Evolutionary conservation across 2,797 vertebrate species (phyloP).

Genomic region (Vipera ursinii): DNA sequence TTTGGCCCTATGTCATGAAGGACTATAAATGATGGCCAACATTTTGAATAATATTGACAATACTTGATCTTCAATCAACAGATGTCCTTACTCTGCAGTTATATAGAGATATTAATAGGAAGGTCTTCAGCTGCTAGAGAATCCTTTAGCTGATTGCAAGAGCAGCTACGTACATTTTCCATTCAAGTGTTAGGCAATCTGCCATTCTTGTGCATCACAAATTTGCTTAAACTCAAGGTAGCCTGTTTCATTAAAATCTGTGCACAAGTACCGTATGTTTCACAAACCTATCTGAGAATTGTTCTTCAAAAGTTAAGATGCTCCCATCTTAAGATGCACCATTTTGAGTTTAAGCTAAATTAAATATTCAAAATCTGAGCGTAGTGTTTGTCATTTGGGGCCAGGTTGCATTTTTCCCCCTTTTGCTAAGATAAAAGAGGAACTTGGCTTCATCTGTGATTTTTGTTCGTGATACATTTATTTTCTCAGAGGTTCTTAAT

Average conservation of each 20-base stretch:
- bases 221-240: neutral
- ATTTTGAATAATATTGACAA: neutral
- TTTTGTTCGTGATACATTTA: neutral
- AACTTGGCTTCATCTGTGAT: neutral
- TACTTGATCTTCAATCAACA: neutral
- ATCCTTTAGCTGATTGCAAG: neutral
- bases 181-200: slow-evolving; percentile 2
- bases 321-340: rapidly evolving
- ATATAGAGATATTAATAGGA: neutral
- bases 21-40: neutral
- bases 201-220: slow-evolving; percentile 9
- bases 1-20: neutral
- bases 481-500: neutral
- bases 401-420: neutral
- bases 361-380: neutral
- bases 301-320: rapidly evolving
- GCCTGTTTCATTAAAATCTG: slow-evolving; percentile 13
- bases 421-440: neutral
- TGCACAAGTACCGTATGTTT: neutral
- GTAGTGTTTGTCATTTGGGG: neutral
- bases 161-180: neutral
- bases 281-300: neutral
- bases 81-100: neutral
- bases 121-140: slow-evolving; percentile 18
- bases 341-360: too few relatives aligned